Evolutionary conservation across 53 echinoderm and acorn worm species (phyloP), one percentile per base, ranked within the genome.

Genomic region (Stichopus horrens): DNA sequence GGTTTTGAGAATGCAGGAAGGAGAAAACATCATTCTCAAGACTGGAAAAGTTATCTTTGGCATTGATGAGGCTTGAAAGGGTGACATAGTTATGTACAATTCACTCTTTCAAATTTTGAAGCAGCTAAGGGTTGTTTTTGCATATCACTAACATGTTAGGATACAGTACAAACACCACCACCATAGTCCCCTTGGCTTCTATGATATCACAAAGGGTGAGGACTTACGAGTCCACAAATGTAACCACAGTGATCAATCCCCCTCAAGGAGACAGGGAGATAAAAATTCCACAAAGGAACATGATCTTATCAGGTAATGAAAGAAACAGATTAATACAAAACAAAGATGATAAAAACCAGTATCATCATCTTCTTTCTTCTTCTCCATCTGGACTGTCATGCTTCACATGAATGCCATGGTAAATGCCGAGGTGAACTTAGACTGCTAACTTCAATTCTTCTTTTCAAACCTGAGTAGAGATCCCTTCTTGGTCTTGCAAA

Each of bases 91-190:
- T 76, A 76, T 76, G 37, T 9, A 52, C 9, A 23, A 76, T 4
- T 23, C 76, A 76, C 76, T 76, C 76, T 76, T 16, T 23, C 5
- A 9, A 9, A 37, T 37, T 76, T 76, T 76, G 23, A 23, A 76
- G 37, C 53, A 76, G 21, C 7, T 37, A 51, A 76, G 37, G 76
- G 23, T 76, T 76, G 18, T 23, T 76, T 76, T 76, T 51, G 37
- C 9, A 76, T 23, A 76, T 16, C 37, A 76, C 37, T 76, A 76
- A 23, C 76, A 76, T 76, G 23, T 76, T 76, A 76, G 76, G 76
- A 0, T 23, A 76, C 16, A 16, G 23, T 76, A 37, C 37, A 2
- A 37, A 37, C 37, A 37, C 37, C 37, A 37, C 37, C 37, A 37
- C 37, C 37, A 37, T 1, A 37, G 37, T 37, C 37, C 37, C 37